Base-by-base conservation (phyloP, 30 jellyfish, hydroid and myxozoan species). In the Pelagia noctiluca region DNA sequence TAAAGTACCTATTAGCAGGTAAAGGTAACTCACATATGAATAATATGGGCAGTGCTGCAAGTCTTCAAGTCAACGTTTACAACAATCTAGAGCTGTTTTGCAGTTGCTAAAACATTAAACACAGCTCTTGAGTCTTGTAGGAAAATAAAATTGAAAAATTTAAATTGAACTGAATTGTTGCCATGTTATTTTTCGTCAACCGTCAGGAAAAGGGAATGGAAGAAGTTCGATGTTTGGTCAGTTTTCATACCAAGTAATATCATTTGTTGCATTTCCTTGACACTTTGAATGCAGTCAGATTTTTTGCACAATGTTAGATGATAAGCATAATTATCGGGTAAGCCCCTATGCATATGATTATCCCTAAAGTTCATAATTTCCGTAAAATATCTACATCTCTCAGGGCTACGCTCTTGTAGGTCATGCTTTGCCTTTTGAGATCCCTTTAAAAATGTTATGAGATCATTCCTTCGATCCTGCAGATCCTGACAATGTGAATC, bases 361-460 rank as follows among this genome's bases (percentile, higher is more conserved):
- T 61, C 29, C 29, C 73, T 61, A 0, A 61, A 35, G 29, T 35
- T 61, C 73, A 35, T 22, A 11, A 61, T 5, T 22, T 61, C 73
- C 29, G 24, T 38, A 61, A 61, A 61, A 28, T 61, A 61, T 11
- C 29, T 61, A 5, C 24, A 61, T 61, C 24, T 35, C 24, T 22
- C 29, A 16, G 73, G 73, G 1, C 29, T 35, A 22, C 73, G 35
- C 24, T 61, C 73, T 25, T 61, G 24, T 38, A 61, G 5, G 29
- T 38, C 29, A 22, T 61, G 30, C 73, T 61, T 61, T 61, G 73
- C 73, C 29, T 61, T 61, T 38, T 61, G 24, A 22, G 73, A 22
- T 3, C 73, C 73, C 29, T 38, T 61, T 3, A 61, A 18, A 38
- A 22, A 61, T 35, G 29, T 61, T 38, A 61, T 35, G 24, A 61